Conservation (phyloP, 2,797 vertebrate species). For the Epinephelus malabaricus region DNA sequence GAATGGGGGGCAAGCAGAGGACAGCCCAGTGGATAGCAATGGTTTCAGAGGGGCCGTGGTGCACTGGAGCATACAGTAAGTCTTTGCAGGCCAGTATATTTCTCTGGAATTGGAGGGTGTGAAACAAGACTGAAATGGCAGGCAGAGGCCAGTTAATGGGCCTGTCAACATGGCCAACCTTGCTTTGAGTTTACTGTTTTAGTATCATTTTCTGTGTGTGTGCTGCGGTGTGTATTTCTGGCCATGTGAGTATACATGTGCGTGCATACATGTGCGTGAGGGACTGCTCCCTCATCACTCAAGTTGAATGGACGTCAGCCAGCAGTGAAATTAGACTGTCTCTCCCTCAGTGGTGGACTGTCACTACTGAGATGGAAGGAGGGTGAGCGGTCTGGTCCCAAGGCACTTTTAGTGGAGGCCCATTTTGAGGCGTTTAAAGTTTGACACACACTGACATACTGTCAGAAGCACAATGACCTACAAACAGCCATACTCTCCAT, state of each 20-base stretch:
- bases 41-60: constrained; percentile 40
- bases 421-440: constrained; percentile 79
- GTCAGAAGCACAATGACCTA: constrained; percentile 82
- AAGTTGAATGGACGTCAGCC: constrained; percentile 78
- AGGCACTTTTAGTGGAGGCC: constrained; percentile 69
- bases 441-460: constrained; percentile 78
- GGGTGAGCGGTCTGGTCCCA: constrained; percentile 77
- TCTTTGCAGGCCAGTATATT: constrained; percentile 68
- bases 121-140: constrained; percentile 71
- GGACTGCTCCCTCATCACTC: constrained; percentile 78
- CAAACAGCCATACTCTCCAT: constrained; percentile 70
- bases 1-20: constrained; percentile 47
- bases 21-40: constrained; percentile 47
- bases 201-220: constrained; percentile 55
- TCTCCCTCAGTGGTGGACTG: constrained; percentile 76
- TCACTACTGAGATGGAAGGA: constrained; percentile 74
- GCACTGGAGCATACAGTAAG: constrained; percentile 72
- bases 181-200: constrained; percentile 69
- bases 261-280: constrained; percentile 48
- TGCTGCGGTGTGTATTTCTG: constrained; percentile 34
- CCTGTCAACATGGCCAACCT: constrained; percentile 79
- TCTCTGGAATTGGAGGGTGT: constrained; percentile 71
- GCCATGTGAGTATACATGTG: constrained; percentile 25
- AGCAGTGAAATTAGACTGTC: constrained; percentile 86
- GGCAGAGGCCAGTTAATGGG: constrained; percentile 81